phyloP scores from a whole-genome alignment of 2,888 invertebrate species.

The Dryocosmus kuriphilus region DNA sequence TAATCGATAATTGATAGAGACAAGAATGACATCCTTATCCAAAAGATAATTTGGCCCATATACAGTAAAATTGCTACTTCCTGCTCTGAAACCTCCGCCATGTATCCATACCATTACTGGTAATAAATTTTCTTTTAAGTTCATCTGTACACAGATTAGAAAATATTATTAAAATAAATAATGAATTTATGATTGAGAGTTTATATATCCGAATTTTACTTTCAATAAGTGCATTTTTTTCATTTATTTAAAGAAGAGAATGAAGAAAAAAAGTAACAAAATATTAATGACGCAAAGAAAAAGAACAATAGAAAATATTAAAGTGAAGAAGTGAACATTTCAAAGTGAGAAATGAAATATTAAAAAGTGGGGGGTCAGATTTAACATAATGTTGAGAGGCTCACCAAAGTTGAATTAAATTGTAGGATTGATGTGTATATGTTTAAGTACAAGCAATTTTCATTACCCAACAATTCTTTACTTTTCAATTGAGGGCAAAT shows the following conservation, averaged over 20 bases:
- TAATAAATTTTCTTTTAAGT: conserved; percentile 67
- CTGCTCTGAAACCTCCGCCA: conserved; percentile 88
- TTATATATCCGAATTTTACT: too few relatives aligned
- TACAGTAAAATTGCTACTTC: conserved; percentile 83
- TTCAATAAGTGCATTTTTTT: too few relatives aligned
- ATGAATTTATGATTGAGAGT: too few relatives aligned
- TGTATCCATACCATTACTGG: conserved; percentile 89
- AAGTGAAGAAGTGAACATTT: too few relatives aligned
- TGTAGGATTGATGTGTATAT: conserved; percentile 78
- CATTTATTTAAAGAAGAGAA: too few relatives aligned
- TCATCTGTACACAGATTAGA: conserved; percentile 68
- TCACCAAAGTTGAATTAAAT: background rate
- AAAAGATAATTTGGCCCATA: conserved; percentile 86
- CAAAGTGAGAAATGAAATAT: too few relatives aligned
- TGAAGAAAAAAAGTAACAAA: too few relatives aligned
- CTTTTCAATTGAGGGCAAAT: conserved; percentile 13
- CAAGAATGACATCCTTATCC: conserved; percentile 85
- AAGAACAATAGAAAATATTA: too few relatives aligned
- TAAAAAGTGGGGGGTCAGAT: background rate
- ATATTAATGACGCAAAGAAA: too few relatives aligned
- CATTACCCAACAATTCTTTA: conserved; percentile 83
- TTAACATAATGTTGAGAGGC: background rate
- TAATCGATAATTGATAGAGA: conserved; percentile 84
- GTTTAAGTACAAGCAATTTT: conserved; percentile 92
- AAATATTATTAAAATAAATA: too few relatives aligned